These are phyloP conservation scores for Astreopora myriophthalma DNA, from an alignment of 64 coral and sea anemone genomes.

Conservation along the genomic window DNA sequence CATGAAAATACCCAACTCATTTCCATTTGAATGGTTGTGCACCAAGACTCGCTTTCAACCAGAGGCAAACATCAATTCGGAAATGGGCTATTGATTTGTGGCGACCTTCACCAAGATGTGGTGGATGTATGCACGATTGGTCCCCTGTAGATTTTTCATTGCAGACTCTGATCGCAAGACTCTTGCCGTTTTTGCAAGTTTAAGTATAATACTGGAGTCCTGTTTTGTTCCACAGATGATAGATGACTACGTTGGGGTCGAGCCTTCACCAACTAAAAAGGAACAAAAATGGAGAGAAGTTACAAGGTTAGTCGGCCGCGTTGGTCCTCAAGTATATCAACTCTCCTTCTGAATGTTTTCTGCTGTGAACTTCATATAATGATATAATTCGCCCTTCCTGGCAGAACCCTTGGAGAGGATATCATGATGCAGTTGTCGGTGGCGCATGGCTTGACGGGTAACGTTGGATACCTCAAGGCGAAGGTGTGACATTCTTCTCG, in stretches of 20 bases:
- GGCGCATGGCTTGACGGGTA: conserved; percentile 57
- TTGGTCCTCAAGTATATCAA: no score
- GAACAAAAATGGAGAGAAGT: conserved; percentile 53
- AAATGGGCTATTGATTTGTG: no score
- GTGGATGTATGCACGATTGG: no score
- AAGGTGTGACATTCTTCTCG: conserved; percentile 51
- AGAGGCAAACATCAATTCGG: no score
- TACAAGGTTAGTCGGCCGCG: conserved; percentile 55
- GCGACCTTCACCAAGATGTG: no score
- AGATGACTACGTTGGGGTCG: conserved; percentile 72
- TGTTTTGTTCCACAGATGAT: conserved; percentile 57
- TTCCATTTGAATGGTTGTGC: no score
- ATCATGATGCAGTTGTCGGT: conserved; percentile 81
- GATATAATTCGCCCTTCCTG: not conserved
- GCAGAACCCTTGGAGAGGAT: conserved; percentile 83
- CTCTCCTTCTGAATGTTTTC: not conserved
- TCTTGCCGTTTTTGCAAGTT: no score
- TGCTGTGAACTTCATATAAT: not conserved
- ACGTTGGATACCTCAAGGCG: conserved; percentile 74
- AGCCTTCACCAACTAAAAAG: conserved; percentile 9
- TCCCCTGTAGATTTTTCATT: no score
- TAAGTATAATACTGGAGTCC: not conserved
- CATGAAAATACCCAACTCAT: no score
- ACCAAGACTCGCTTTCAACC: no score
- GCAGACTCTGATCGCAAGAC: no score